phyloP scores from a whole-genome alignment of 2,888 invertebrate genomes.

The Orgyia antiqua region DNA sequence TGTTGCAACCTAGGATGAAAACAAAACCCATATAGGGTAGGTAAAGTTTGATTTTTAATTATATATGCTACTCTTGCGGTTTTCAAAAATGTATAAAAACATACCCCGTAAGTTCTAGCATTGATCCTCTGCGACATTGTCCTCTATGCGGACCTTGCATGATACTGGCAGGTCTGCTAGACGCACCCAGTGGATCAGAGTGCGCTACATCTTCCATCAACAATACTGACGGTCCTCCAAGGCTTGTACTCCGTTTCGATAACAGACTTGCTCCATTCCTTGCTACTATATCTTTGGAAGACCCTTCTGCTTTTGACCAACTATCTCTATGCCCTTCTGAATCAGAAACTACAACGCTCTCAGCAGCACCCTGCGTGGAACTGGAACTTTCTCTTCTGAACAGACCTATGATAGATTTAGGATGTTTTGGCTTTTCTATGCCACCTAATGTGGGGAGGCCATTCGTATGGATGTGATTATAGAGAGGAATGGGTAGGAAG shows the following conservation, averaged over 20 bases:
- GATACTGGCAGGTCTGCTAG: conserved; percentile 77
- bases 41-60: no score
- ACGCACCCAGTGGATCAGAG: conserved; percentile 81
- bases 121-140: conserved; percentile 86
- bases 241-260: conserved; percentile 65
- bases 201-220: conserved; percentile 80
- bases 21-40: no score
- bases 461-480: conserved; percentile 30
- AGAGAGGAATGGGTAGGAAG: conserved; percentile 38
- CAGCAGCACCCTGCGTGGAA: conserved; percentile 80
- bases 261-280: conserved; percentile 61
- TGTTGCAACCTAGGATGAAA: no score
- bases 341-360: conserved; percentile 75
- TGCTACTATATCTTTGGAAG: conserved; percentile 56
- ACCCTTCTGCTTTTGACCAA: conserved; percentile 54
- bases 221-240: conserved; percentile 74
- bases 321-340: conserved; percentile 72
- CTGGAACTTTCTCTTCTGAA: conserved; percentile 90
- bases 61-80: no score
- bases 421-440: conserved; percentile 90
- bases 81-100: no score
- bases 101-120: conserved; percentile 89
- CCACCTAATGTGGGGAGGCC: conserved; percentile 79
- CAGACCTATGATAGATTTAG: conserved; percentile 92
- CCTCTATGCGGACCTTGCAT: conserved; percentile 80